Conservation (phyloP, 2,113 vertebrate species). For the Phycodurus eques region DNA sequence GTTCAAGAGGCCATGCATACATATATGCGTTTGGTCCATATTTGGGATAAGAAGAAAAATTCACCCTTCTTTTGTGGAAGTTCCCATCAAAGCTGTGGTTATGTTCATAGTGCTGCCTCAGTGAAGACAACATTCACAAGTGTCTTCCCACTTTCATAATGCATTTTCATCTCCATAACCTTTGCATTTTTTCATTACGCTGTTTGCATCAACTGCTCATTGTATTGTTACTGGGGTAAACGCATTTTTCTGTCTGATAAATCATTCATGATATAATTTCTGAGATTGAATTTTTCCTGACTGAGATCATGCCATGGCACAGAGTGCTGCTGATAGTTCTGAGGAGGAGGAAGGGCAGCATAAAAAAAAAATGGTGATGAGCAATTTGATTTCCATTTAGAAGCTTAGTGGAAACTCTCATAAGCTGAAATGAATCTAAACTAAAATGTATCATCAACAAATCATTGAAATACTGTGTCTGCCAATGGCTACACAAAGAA, state of each 20-base stretch:
- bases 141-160: slow-evolving; percentile 7
- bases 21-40: slow-evolving; percentile 8
- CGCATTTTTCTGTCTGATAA: slow-evolving; percentile 66
- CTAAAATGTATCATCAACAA: neutral
- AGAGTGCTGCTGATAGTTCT: slow-evolving; percentile 28
- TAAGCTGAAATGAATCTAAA: neutral
- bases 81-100: slow-evolving; percentile 42
- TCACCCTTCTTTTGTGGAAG: slow-evolving; percentile 29
- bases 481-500: neutral
- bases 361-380: slow-evolving; percentile 33
- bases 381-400: slow-evolving; percentile 31
- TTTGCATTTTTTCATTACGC: slow-evolving; percentile 62
- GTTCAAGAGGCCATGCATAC: slow-evolving; percentile 17
- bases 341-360: slow-evolving; percentile 1
- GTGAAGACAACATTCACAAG: neutral
- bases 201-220: slow-evolving; percentile 68
- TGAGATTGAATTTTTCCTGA: slow-evolving; percentile 68
- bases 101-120: slow-evolving; percentile 36
- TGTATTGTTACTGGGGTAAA: slow-evolving; percentile 66
- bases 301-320: slow-evolving; percentile 60
- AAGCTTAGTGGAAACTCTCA: slow-evolving; percentile 17
- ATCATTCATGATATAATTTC: slow-evolving; percentile 73
- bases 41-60: slow-evolving; percentile 25
- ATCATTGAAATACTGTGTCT: neutral
- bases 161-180: slow-evolving; percentile 47